A percentile compares a stretch with the other conserved stretches of the same genome.
These are phyloP conservation scores for Carassius carassius DNA, from an alignment of 2,113 vertebrate species.

Conservation along the genomic window DNA sequence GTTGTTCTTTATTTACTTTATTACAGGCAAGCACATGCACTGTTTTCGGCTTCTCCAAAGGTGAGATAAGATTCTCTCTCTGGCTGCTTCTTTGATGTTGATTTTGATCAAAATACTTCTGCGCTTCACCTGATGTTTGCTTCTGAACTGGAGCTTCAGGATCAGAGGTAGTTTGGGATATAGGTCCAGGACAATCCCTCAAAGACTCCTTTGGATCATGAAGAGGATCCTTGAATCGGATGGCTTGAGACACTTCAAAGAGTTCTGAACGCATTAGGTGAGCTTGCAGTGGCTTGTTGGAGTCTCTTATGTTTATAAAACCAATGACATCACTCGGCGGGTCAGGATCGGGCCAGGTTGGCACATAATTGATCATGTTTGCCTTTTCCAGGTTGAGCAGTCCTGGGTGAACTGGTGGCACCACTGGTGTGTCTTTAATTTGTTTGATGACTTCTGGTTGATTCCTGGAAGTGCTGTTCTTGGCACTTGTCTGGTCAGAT, in stretches of 20 bases:
- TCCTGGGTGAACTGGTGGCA: slow-evolving; percentile 79
- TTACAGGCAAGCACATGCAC: slow-evolving; percentile 68
- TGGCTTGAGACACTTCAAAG: slow-evolving; percentile 80
- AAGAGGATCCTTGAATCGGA: slow-evolving; percentile 73
- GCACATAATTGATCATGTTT: slow-evolving; percentile 88
- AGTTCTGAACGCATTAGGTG: slow-evolving; percentile 75
- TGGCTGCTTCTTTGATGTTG: neutral
- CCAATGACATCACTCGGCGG: slow-evolving; percentile 89
- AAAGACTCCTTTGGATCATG: slow-evolving; percentile 51
- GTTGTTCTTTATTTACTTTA: slow-evolving; percentile 10
- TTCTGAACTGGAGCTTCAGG: neutral
- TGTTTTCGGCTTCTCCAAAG: slow-evolving; percentile 76
- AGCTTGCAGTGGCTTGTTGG: slow-evolving; percentile 63
- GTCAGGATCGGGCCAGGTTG: slow-evolving; percentile 91
- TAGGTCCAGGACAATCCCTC: slow-evolving; percentile 61
- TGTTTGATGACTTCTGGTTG: slow-evolving; percentile 58
- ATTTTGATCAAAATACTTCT: slow-evolving; percentile 4
- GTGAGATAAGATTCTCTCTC: fast-evolving
- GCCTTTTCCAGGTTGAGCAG: slow-evolving; percentile 85
- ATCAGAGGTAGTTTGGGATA: neutral
- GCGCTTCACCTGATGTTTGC: neutral
- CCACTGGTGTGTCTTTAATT: slow-evolving; percentile 45
- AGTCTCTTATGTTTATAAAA: slow-evolving; percentile 87
- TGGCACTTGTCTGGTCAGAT: slow-evolving; percentile 60
- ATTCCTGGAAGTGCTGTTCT: slow-evolving; percentile 52